A percentile compares a stretch with the other conserved stretches of the same genome.
Evolutionary conservation across 92 coral and sea anemone genomes (phyloP).

Genomic region (Phenganax subtilis): DNA sequence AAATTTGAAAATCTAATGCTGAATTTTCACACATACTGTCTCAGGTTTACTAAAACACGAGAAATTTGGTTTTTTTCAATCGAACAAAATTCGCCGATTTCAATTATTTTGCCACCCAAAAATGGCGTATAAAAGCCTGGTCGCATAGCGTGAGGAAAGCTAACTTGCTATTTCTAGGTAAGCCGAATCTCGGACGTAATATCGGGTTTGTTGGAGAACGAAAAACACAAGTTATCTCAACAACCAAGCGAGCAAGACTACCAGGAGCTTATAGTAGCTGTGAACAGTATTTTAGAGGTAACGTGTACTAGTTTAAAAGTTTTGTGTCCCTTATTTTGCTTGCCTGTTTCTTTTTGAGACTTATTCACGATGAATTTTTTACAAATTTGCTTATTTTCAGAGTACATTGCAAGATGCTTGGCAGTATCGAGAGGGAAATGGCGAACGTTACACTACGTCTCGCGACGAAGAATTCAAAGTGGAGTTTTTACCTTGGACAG

Average conservation of each 20-base stretch:
- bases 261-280: slow-evolving; percentile 58
- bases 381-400: slow-evolving; percentile 38
- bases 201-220: slow-evolving; percentile 62
- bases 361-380: not conserved
- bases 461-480: slow-evolving; percentile 39
- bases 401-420: slow-evolving; percentile 75
- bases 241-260: slow-evolving; percentile 49
- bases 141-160: no score
- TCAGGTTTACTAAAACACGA: no score
- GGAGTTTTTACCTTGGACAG: slow-evolving; percentile 89
- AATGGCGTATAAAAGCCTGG: no score
- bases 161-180: slow-evolving; percentile 46
- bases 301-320: no score
- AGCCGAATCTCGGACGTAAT: slow-evolving; percentile 76
- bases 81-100: no score
- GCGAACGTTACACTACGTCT: slow-evolving; percentile 53
- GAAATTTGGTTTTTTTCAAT: no score
- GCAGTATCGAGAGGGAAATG: slow-evolving; percentile 78
- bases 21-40: no score
- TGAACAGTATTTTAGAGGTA: slow-evolving; percentile 76
- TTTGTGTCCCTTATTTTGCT: no score
- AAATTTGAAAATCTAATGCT: no score
- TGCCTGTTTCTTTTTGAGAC: no score
- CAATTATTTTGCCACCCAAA: no score
- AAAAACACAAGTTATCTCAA: slow-evolving; percentile 58